phyloP scores from a whole-genome alignment of 2,888 invertebrate genomes.

The Cephus nigrinus region DNA sequence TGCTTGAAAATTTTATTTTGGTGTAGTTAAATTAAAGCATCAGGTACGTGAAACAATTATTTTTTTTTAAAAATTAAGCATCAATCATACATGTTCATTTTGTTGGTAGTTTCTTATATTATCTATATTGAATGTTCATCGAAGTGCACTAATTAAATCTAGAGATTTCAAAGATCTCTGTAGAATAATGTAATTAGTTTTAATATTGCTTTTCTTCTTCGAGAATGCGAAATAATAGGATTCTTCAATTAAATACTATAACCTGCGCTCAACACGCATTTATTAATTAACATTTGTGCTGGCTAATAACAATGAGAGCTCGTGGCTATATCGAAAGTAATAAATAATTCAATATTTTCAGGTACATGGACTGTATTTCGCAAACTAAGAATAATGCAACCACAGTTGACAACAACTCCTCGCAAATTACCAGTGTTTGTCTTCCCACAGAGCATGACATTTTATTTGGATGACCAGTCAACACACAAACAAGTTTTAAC shows the following conservation, averaged over 20 bases:
- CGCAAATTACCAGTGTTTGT: conserved; percentile 83
- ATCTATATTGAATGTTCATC: neutral
- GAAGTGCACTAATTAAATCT: neutral
- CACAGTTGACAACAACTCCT: conserved; percentile 37
- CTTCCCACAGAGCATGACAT: conserved; percentile 81
- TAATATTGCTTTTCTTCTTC: neutral
- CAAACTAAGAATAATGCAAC: conserved; percentile 37
- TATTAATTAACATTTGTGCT: neutral
- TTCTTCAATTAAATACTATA: neutral
- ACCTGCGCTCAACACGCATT: neutral
- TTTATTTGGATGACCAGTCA: conserved; percentile 79
- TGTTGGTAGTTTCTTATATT: neutral
- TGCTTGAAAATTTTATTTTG: neutral
- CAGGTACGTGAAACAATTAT: neutral
- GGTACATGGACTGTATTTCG: conserved; percentile 39
- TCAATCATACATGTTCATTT: neutral
- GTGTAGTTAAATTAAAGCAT: neutral
- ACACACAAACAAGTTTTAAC: conserved; percentile 85
- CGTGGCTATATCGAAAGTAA: neutral
- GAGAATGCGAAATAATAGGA: neutral
- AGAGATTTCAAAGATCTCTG: neutral
- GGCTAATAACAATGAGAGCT: neutral
- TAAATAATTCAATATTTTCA: conserved; percentile 16
- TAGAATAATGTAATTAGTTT: neutral
- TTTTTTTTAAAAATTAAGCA: neutral